Evolutionary conservation across 2,888 invertebrate species (phyloP).

Genomic region (Epirrita christyi): DNA sequence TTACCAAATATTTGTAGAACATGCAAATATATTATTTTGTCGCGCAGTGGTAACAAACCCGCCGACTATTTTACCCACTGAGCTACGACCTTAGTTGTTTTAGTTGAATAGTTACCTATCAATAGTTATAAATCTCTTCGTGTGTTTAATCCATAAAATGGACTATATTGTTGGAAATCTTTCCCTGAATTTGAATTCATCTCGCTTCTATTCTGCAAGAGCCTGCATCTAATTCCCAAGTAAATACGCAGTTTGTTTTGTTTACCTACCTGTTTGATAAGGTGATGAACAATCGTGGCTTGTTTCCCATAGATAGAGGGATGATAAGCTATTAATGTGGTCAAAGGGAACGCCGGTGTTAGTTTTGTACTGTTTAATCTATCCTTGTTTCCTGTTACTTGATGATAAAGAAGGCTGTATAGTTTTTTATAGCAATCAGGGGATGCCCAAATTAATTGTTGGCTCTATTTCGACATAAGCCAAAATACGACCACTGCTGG

Average conservation of each 20-base stretch:
- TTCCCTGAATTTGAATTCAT: background rate
- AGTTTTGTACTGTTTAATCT: slow-evolving; percentile 60
- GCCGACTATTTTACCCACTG: too few relatives aligned
- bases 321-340: slow-evolving; percentile 68
- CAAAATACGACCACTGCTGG: too few relatives aligned
- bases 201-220: slow-evolving; percentile 37
- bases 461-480: too few relatives aligned
- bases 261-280: slow-evolving; percentile 65
- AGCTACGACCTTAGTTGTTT: too few relatives aligned
- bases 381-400: slow-evolving; percentile 60
- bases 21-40: too few relatives aligned
- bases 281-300: slow-evolving; percentile 60
- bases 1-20: too few relatives aligned
- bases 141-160: too few relatives aligned
- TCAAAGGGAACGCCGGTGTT: slow-evolving; percentile 74
- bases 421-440: background rate
- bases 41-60: too few relatives aligned
- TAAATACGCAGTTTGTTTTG: slow-evolving; percentile 53
- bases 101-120: too few relatives aligned
- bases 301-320: slow-evolving; percentile 64
- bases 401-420: slow-evolving; percentile 10
- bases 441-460: background rate
- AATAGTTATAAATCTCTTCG: too few relatives aligned
- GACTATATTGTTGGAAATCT: too few relatives aligned
- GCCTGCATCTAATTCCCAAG: slow-evolving; percentile 56